Percentiles rank a stretch among this genome's conserved stretches.
These are phyloP conservation scores for Hoplodrina ambigua DNA, from an alignment of 2,888 invertebrate species.

Conservation along the genomic window DNA sequence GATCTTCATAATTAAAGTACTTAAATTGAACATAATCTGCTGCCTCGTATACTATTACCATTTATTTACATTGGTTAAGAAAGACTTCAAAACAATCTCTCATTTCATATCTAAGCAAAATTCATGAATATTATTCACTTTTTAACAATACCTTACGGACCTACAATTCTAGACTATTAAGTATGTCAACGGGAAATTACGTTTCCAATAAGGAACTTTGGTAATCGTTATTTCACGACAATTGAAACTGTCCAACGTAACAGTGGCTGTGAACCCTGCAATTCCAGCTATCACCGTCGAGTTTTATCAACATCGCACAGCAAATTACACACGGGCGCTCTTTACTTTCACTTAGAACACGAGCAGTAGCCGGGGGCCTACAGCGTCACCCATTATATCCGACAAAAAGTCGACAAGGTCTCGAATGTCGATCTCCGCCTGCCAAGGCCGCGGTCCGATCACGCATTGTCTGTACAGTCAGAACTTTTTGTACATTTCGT, in stretches of 20 bases:
- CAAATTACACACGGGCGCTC: constrained; percentile 56
- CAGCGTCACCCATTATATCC: constrained; percentile 68
- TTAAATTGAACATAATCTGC: too few species aligned
- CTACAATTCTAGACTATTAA: constrained; percentile 1
- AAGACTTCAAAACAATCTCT: background rate
- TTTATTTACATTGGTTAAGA: background rate
- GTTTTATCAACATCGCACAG: constrained; percentile 52
- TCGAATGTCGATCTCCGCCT: constrained; percentile 68
- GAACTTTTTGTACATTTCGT: constrained; percentile 66
- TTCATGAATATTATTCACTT: background rate
- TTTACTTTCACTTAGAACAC: constrained; percentile 67
- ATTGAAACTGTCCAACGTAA: constrained; percentile 40
- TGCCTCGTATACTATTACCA: background rate
- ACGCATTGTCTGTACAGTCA: constrained; percentile 68
- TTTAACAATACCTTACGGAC: background rate
- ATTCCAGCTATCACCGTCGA: constrained; percentile 40
- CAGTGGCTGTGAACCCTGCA: constrained; percentile 53
- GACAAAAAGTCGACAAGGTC: constrained; percentile 76
- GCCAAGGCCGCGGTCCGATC: constrained; percentile 74
- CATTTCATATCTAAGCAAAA: background rate
- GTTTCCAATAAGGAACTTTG: constrained; percentile 34
- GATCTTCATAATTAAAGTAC: background rate
- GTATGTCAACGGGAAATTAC: constrained; percentile 16
- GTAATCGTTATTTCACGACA: constrained; percentile 38
- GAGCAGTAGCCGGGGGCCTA: constrained; percentile 51